Base-by-base conservation (phyloP, 2,113 vertebrate species). In the Boleophthalmus pectinirostris region DNA sequence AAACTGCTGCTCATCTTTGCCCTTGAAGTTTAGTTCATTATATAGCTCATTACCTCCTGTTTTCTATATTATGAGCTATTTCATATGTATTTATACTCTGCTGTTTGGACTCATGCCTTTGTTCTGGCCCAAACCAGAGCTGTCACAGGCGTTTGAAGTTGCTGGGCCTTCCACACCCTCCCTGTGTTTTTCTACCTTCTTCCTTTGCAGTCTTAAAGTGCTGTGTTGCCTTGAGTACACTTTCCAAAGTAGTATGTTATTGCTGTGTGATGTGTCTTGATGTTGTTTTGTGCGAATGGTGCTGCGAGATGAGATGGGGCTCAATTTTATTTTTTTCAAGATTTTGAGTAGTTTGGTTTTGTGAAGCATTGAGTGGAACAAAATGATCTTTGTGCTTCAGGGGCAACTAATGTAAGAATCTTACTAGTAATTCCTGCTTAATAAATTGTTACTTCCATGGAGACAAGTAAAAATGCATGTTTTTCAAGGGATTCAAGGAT, bases 111-210 rank as follows among this genome's bases (percentile, higher is more conserved):
- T 14, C 51, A 72, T 13, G 74, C 69, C 23, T 35, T 66, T 35
- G 66, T 53, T 20, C 47, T 72, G 54, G 20, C 35, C 54, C n/a
- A 71, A 23, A 79, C 49, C 68, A 33, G 67, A 81, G 65, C 72
- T 80, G 67, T 84, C 82, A 82, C 66, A 78, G 65, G 70, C 66
- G 20, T 79, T 84, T 83, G 54, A 89, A 77, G 75, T 77, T 45
- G 9, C 18, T 45, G 21, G 51, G 25, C 49, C 60, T 66, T 74
- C 33, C 29, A 60, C 71, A 33, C 57, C 43, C 56, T 46, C 49
- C 72, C 29, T 20, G 33, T 24, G 45, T 71, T 75, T 71, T 47
- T 77, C 33, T n/a, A 63, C 71, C 66, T 61, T 23, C 67, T 35
- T 65, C 66, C 58, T 73, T 58, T 65, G 3, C 43, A 49, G 29